A percentile compares a stretch with the other conserved stretches of the same genome.
phyloP scores from a whole-genome alignment of 2,797 vertebrate genomes.

The Alectoris magna region DNA sequence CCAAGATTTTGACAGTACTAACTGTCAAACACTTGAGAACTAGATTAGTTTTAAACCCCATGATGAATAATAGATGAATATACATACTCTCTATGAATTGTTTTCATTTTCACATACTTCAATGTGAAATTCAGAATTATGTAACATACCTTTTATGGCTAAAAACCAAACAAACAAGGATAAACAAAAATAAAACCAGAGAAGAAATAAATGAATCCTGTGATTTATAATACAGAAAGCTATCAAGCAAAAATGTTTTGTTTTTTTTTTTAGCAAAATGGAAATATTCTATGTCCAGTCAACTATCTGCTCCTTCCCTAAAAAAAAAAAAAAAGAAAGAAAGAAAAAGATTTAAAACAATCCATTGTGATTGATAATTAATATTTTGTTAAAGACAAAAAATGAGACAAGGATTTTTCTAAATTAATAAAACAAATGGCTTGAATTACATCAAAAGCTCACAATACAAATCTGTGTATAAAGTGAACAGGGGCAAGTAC shows the following conservation, averaged over 20 bases:
- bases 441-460: slow-evolving; percentile 36
- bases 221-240: slow-evolving; percentile 22
- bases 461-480: slow-evolving; percentile 19
- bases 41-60: background rate
- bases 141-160: background rate
- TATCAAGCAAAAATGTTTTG: background rate
- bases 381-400: slow-evolving; percentile 65
- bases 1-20: background rate
- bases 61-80: background rate
- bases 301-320: background rate
- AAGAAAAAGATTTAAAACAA: slow-evolving; percentile 20
- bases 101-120: background rate
- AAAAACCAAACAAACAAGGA: background rate
- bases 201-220: background rate
- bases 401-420: slow-evolving; percentile 35
- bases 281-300: background rate
- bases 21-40: background rate
- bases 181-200: background rate
- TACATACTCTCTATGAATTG: background rate
- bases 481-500: background rate
- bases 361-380: slow-evolving; percentile 42
- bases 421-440: slow-evolving; percentile 44
- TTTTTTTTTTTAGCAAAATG: background rate
- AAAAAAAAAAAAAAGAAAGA: background rate
- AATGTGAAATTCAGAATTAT: background rate